Conservation (phyloP, 2,888 invertebrate genomes). For the Hermaeophaga mercurialis region DNA sequence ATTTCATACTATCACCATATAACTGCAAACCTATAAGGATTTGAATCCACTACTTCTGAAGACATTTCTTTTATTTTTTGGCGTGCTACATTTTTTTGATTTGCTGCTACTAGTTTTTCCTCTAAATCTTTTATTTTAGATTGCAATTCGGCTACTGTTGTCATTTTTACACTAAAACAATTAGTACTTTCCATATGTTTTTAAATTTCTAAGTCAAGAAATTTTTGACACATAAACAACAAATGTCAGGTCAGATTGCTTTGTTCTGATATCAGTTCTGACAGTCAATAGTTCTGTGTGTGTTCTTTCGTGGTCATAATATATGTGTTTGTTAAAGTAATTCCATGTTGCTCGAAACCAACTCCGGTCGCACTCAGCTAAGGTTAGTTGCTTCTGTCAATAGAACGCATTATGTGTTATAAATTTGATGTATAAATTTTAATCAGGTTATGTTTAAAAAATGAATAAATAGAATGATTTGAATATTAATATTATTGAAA, state of each 20-base stretch:
- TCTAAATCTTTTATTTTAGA: slow-evolving; percentile 69
- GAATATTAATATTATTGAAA: slow-evolving; percentile 9
- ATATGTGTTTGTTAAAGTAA: no score
- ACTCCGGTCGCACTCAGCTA: neutral
- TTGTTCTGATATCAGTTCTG: neutral
- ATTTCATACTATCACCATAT: neutral
- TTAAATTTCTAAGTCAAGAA: neutral
- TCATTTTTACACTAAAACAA: slow-evolving; percentile 58
- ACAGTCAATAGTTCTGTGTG: no score
- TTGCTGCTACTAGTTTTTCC: slow-evolving; percentile 60
- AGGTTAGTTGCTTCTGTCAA: slow-evolving; percentile 2
- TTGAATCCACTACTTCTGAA: slow-evolving; percentile 94
- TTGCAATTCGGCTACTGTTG: slow-evolving; percentile 65
- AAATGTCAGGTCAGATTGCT: slow-evolving; percentile 1
- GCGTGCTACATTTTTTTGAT: slow-evolving; percentile 36
- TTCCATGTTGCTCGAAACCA: no score
- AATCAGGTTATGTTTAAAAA: slow-evolving; percentile 23
- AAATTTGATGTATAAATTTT: slow-evolving; percentile 13
- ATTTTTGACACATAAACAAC: slow-evolving; percentile 9
- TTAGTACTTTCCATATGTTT: slow-evolving; percentile 5
- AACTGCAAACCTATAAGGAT: slow-evolving; percentile 88
- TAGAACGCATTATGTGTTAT: slow-evolving; percentile 4
- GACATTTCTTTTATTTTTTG: slow-evolving; percentile 89
- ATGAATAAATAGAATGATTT: slow-evolving; percentile 20
- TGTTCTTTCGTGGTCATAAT: no score